Evolutionary conservation across 2,888 invertebrate species (phyloP).

Genomic region (Cremastobaeus sp.): DNA sequence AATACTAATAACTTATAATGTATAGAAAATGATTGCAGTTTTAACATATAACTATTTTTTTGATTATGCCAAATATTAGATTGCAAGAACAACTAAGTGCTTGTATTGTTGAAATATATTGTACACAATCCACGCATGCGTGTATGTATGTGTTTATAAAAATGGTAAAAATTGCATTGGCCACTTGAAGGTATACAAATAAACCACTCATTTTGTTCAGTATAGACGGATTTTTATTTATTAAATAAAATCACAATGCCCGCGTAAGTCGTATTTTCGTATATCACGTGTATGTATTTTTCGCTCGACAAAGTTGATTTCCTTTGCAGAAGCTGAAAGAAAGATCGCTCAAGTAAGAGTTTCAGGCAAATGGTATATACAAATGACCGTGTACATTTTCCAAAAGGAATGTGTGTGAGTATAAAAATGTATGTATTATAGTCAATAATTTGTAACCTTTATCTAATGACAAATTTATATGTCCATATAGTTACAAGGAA

Average conservation of each 20-base stretch:
- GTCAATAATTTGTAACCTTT: slow-evolving; percentile 60
- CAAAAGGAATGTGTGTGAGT: slow-evolving; percentile 60
- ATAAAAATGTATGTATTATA: slow-evolving; percentile 62
- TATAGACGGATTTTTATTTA: slow-evolving; percentile 69
- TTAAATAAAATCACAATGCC: slow-evolving; percentile 70
- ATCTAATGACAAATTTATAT: slow-evolving; percentile 62
- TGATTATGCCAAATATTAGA: too few species aligned
- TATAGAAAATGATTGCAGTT: too few species aligned
- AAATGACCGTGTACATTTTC: slow-evolving; percentile 64
- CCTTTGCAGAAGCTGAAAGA: slow-evolving; percentile 60
- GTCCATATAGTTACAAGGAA: slow-evolving; percentile 62
- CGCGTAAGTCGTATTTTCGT: slow-evolving; percentile 68
- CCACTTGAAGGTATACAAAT: background rate
- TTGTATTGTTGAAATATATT: too few species aligned
- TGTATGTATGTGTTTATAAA: too few species aligned
- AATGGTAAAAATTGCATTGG: too few species aligned
- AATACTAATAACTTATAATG: too few species aligned
- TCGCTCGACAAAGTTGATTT: slow-evolving; percentile 62
- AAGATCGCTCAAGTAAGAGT: slow-evolving; percentile 58
- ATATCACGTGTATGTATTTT: slow-evolving; percentile 67
- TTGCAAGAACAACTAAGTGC: too few species aligned
- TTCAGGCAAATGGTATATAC: slow-evolving; percentile 63
- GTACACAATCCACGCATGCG: too few species aligned
- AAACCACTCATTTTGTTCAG: slow-evolving; percentile 21
- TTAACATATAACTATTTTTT: too few species aligned